Conservation (phyloP, 2,797 vertebrate genomes). For the Sebastes wilsoni region DNA sequence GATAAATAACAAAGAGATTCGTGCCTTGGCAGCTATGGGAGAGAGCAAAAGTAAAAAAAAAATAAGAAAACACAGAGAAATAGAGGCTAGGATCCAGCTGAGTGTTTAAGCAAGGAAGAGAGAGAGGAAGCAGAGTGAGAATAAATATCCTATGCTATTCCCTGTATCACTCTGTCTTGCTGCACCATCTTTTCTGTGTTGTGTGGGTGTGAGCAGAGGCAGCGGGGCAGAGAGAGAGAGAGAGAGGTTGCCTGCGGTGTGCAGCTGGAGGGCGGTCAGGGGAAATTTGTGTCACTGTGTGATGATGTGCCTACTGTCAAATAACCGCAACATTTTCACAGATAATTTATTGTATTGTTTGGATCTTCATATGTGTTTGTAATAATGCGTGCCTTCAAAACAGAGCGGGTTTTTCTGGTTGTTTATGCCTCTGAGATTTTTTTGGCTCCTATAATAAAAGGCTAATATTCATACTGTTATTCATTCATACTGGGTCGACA, state of each 20-base stretch:
- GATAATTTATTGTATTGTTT: background rate
- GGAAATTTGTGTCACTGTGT: constrained; percentile 27
- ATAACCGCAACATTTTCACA: constrained; percentile 6
- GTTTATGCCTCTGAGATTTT: background rate
- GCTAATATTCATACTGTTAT: background rate
- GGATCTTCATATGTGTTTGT: constrained; percentile 3
- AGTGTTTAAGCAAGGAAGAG: constrained; percentile 50
- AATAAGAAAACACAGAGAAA: constrained; percentile 18
- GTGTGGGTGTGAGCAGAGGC: constrained; percentile 43
- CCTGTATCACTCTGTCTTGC: constrained; percentile 19
- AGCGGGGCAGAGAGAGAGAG: background rate
- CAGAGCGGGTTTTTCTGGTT: background rate
- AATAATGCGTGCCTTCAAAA: background rate
- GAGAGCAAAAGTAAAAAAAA: constrained; percentile 26
- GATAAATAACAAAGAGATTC: constrained; percentile 60
- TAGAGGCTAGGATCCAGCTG: constrained; percentile 47
- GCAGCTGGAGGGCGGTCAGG: background rate
- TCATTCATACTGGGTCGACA: background rate
- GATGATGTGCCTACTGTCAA: constrained; percentile 8
- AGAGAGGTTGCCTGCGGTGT: constrained; percentile 23
- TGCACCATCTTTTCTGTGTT: constrained; percentile 11
- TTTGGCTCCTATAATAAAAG: background rate
- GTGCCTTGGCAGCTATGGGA: constrained; percentile 40
- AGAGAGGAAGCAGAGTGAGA: constrained; percentile 48
- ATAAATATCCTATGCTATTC: constrained; percentile 44